These are phyloP conservation scores for Balaeniceps rex DNA, from an alignment of 2,113 vertebrate species.

Conservation along the genomic window DNA sequence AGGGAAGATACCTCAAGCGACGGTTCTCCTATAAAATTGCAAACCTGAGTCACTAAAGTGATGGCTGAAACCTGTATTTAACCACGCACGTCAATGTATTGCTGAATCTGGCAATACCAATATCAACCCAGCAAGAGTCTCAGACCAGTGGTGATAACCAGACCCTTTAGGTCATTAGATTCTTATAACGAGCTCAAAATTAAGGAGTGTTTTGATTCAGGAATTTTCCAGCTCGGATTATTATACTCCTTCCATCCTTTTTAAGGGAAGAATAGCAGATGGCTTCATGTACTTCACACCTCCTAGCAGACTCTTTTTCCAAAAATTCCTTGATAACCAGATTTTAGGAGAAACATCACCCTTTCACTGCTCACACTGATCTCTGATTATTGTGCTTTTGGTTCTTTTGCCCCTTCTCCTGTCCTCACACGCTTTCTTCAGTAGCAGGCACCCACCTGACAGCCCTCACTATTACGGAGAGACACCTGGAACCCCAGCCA, in stretches of 20 bases:
- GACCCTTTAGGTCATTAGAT: not conserved
- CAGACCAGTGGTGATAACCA: not conserved
- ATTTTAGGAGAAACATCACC: not conserved
- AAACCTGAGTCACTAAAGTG: not conserved
- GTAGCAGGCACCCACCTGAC: not conserved
- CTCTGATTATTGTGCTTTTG: not conserved
- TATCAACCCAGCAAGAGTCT: not conserved
- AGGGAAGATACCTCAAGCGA: not conserved
- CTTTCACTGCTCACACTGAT: not conserved
- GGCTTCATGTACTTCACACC: not conserved
- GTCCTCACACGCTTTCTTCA: not conserved
- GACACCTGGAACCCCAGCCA: not conserved
- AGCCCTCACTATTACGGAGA: not conserved
- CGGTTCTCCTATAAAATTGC: not conserved
- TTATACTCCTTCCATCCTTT: not conserved
- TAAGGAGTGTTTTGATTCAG: not conserved
- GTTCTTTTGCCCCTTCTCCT: not conserved
- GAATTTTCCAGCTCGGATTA: not conserved
- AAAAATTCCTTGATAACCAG: not conserved
- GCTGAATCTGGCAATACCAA: not conserved
- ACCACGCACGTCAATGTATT: not conserved
- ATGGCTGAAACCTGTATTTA: not conserved
- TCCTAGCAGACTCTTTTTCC: not conserved
- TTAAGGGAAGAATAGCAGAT: not conserved
- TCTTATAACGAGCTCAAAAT: not conserved